Base-by-base conservation (phyloP, 2,888 invertebrate species). In the Eucera pruinosa region DNA sequence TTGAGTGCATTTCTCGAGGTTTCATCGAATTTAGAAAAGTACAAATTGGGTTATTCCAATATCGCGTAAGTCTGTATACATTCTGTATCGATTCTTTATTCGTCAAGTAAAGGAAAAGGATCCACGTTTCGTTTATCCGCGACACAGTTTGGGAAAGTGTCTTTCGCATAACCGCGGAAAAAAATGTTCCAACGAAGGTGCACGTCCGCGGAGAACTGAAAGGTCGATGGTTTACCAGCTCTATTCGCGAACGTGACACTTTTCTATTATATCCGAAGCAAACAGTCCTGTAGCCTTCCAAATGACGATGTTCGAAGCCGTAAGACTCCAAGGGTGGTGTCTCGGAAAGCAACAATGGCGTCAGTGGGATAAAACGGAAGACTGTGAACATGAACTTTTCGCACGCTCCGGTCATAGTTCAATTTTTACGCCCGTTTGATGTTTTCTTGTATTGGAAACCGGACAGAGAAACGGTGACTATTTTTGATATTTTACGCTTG, bases 201-300 rank as follows among this genome's bases (percentile, higher is more conserved):
- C 36, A 36, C 54, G 54, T 54, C 27, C 54, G 36, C 36, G 9
- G 18, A 23, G 4, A 20, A 11, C 25, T 20, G 33, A 36, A 54
- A 54, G 11, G 15, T 39, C 39, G 15, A 39, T 36, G 20, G 39
- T 47, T 23, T 36, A 50, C 62, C 1, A 25, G 4, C 20, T 41
- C 54, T 47, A 72, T 64, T 36, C 58, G 23, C 18, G 39, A 30
- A 72, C 67, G 54, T 72, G 67, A 57, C 72, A 72, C 41, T 77
- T 77, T 61, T 15, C 52, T 48, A 13, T 39, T 47, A 47, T 77
- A 62, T 41, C 36, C 54, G 47, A 73, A 65, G 65, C 45, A 73
- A 73, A 73, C 55, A 58, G 11, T 33, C 36, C 43, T 13, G 4
- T 25, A 45, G 27, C 20, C 30, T 55, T 20, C 36, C 48, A 18